phyloP scores from a whole-genome alignment of 2,888 invertebrate genomes.

The Eudemis profundana region DNA sequence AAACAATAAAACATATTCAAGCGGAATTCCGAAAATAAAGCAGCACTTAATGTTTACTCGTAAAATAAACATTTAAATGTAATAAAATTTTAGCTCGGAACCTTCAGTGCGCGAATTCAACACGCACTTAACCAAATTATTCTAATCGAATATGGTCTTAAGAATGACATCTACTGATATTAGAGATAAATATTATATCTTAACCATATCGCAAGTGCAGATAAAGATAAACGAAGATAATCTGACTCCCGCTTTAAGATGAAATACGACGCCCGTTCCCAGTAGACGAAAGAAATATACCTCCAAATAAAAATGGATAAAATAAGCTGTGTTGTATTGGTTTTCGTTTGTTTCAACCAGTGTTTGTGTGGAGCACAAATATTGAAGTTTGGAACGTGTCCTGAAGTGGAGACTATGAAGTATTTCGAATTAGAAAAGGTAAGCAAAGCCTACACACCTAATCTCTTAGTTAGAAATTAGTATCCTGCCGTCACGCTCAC shows the following conservation, averaged over 20 bases:
- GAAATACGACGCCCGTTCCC: slow-evolving; percentile 17
- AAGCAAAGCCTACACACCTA: slow-evolving; percentile 44
- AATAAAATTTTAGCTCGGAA: too few relatives aligned
- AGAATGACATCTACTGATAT: slow-evolving; percentile 1
- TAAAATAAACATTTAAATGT: too few relatives aligned
- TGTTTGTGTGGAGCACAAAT: slow-evolving; percentile 60
- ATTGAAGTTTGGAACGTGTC: slow-evolving; percentile 70
- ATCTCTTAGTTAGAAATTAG: neutral
- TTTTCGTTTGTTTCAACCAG: slow-evolving; percentile 47
- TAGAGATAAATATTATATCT: slow-evolving; percentile 3
- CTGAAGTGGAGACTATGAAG: slow-evolving; percentile 64
- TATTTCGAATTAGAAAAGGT: slow-evolving; percentile 75
- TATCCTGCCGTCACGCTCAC: too few relatives aligned
- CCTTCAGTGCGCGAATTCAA: neutral
- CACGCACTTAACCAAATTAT: neutral
- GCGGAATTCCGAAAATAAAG: too few relatives aligned
- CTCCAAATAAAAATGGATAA: slow-evolving; percentile 54
- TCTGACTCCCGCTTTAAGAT: slow-evolving; percentile 8
- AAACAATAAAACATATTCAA: too few relatives aligned
- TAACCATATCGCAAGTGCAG: slow-evolving; percentile 18
- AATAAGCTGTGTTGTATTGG: slow-evolving; percentile 47
- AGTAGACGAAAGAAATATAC: slow-evolving; percentile 2
- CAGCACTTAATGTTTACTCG: too few relatives aligned
- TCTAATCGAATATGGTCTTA: neutral
- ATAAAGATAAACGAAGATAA: slow-evolving; percentile 37